phyloP scores from a whole-genome alignment of 2,888 invertebrate genomes.

The Pachydiplax longipennis region DNA sequence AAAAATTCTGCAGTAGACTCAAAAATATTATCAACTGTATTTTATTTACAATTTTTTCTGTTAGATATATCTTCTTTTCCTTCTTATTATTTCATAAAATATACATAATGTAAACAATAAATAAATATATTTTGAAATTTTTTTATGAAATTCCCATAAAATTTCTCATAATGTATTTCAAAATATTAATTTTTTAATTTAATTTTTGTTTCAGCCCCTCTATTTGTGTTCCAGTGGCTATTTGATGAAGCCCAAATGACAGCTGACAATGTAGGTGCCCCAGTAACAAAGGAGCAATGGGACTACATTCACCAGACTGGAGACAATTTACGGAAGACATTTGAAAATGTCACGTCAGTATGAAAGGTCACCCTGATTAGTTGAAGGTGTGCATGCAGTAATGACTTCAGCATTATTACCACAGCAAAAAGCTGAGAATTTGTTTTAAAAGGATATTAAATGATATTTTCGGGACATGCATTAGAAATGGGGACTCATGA shows the following conservation, averaged over 20 bases:
- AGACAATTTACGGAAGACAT: constrained; percentile 79
- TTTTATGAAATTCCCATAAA: not conserved
- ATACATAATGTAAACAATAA: too few relatives aligned
- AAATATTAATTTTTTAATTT: not conserved
- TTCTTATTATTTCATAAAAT: too few relatives aligned
- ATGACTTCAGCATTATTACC: not conserved
- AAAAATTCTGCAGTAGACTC: too few relatives aligned
- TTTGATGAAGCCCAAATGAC: constrained; percentile 95
- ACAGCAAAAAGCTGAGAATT: not conserved
- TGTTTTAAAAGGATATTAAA: constrained; percentile 7
- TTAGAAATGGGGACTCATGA: too few relatives aligned
- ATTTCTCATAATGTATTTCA: not conserved
- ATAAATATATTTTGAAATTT: too few relatives aligned
- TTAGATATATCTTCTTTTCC: too few relatives aligned
- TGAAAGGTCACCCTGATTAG: not conserved
- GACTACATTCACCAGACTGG: constrained; percentile 92
- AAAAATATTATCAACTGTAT: too few relatives aligned
- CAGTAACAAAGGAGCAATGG: constrained; percentile 90
- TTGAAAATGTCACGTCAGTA: constrained; percentile 78
- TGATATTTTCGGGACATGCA: not conserved
- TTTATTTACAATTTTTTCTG: too few relatives aligned
- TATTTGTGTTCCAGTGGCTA: constrained; percentile 94
- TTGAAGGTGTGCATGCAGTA: constrained; percentile 38
- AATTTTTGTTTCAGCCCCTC: constrained; percentile 70
- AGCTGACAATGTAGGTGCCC: constrained; percentile 89